Conservation (phyloP, 2,888 invertebrate genomes). For the Teinopalpus imperialis region DNA sequence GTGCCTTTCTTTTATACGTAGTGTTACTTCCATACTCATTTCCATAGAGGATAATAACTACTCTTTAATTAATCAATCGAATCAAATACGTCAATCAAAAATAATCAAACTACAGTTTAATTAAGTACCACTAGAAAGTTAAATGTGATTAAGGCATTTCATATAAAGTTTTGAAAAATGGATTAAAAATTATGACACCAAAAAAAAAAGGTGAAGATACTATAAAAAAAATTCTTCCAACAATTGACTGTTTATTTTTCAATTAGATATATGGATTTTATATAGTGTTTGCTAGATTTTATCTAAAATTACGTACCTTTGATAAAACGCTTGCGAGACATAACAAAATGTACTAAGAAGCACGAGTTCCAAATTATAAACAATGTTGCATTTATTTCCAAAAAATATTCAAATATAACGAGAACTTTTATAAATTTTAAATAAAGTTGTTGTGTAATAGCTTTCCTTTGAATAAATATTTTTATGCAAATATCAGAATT, state of each 20-base stretch:
- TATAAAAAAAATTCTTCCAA: conserved; percentile 11
- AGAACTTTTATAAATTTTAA: conserved; percentile 5
- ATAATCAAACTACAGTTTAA: no score
- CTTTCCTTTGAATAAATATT: conserved; percentile 12
- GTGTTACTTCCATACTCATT: no score
- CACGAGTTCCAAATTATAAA: conserved; percentile 8
- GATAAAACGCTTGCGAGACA: not conserved
- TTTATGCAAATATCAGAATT: conserved; percentile 2
- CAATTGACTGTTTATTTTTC: conserved; percentile 3
- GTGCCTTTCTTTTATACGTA: no score
- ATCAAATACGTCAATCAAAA: no score
- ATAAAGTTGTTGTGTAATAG: conserved; percentile 1
- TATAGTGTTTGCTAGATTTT: conserved; percentile 3
- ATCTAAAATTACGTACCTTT: not conserved
- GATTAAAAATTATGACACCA: not conserved
- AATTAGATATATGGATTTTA: not conserved
- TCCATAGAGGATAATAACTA: no score
- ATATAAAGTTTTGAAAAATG: no score
- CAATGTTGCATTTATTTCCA: conserved; percentile 22
- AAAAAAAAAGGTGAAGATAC: no score
- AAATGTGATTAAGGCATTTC: no score
- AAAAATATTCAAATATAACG: not conserved
- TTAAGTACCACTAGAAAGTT: no score
- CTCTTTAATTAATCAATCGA: no score
- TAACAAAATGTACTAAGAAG: not conserved